Evolutionary conservation across 1,140 invertebrate species (phyloP), one percentile per base, ranked within the genome.

Genomic region (Trissolcus basalis): DNA sequence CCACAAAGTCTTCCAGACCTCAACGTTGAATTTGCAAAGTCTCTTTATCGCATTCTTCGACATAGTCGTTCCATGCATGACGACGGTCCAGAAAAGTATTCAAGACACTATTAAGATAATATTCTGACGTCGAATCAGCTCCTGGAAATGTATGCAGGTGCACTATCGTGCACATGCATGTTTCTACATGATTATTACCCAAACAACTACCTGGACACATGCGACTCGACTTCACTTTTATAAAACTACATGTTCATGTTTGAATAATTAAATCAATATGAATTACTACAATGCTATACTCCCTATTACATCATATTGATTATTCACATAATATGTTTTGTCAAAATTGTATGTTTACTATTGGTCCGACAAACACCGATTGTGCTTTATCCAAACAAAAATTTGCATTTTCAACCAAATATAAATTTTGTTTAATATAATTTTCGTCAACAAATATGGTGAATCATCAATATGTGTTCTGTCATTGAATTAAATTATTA

Each of bases 31-130:
- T 64, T 58, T n/a, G 32, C 54, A 33, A 47, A 33, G 43, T 39
- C 60, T 73, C 54, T 65, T 73, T 65, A 73, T 73, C 70, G 55
- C 70, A 61, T 63, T 74, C 59, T 39, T 70, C 54, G 35, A 75
- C 69, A 65, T 45, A 65, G 65, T 70, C 48, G 73, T 65, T 41
- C 35, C 27, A 35, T 51, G 65, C 33, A 55, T 68, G 58, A 77
- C 35, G 68, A 16, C 35, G 59, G 63, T 54, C 53, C 59, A 68
- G 72, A 75, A 75, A 69, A 65, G 48, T 56, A 53, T 53, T 16
- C 50, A 48, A 54, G 64, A 59, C 72, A 49, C 59, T 49, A 77
- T 77, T 77, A 77, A 77, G 75, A 77, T 72, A 77, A 69, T 77
- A 72, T 64, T 72, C 63, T 64, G 65, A 64, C 64, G 54, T 39